Percentiles rank a stretch among this genome's conserved stretches.
Conservation (phyloP, 2,797 vertebrate species). For the Helicolenus hilgendorfi region DNA sequence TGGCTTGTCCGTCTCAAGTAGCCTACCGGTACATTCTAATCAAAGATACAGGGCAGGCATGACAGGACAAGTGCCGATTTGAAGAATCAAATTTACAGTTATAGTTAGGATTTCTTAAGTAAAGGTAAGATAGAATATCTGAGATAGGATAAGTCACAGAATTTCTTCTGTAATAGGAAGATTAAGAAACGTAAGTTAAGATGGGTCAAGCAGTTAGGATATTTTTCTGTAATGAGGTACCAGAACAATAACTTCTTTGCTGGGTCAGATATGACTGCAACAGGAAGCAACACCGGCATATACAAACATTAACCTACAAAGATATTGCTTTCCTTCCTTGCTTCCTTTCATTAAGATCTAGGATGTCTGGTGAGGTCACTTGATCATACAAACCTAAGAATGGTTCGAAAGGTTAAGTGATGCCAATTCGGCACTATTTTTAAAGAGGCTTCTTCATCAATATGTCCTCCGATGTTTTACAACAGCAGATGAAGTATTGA, state of each 20-base stretch:
- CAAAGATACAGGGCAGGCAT: no score
- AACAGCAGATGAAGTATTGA: constrained; percentile 61
- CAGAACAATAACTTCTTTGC: background rate
- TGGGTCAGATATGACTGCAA: background rate
- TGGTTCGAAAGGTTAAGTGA: constrained; percentile 36
- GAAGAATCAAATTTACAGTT: no score
- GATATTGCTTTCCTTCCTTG: background rate
- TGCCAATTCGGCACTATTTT: constrained; percentile 65
- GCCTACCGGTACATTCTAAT: no score
- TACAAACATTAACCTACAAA: background rate
- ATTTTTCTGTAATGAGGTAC: no score
- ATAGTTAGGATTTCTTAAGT: no score
- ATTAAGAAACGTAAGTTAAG: no score
- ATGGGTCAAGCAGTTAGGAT: no score
- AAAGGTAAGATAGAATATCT: no score
- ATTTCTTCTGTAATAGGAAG: no score
- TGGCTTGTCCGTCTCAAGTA: no score
- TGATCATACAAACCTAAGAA: constrained; percentile 12
- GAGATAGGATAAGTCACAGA: no score
- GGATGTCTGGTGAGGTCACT: constrained; percentile 6
- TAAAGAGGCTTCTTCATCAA: constrained; percentile 38
- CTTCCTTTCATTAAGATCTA: background rate
- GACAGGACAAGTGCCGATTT: no score
- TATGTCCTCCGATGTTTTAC: constrained; percentile 56
- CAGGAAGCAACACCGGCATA: background rate